These are phyloP conservation scores for Sphaerodactylus townsendi DNA, from an alignment of 2,113 vertebrate genomes.

Conservation along the genomic window DNA sequence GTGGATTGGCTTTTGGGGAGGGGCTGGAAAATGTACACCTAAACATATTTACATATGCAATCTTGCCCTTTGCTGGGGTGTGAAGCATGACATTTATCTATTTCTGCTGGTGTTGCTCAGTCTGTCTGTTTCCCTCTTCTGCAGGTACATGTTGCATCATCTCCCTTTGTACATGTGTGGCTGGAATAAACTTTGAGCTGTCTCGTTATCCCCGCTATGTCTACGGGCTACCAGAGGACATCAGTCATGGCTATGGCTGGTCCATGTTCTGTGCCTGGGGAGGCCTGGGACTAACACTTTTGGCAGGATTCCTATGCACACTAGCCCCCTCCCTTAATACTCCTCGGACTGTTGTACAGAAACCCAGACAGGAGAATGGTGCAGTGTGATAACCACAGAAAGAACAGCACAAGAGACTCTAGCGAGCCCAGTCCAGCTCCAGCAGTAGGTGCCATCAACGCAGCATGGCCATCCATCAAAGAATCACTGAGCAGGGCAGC, in stretches of 20 bases:
- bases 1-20: background rate
- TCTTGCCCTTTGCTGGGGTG: background rate
- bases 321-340: constrained; percentile 89
- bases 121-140: constrained; percentile 20
- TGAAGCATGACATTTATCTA: background rate
- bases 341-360: constrained; percentile 83
- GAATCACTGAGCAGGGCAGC: constrained; percentile 10
- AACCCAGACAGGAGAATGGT: constrained; percentile 91
- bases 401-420: constrained; percentile 21
- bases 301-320: constrained; percentile 93
- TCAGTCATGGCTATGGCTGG: constrained; percentile 96
- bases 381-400: constrained; percentile 80
- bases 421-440: constrained; percentile 50
- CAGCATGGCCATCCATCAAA: constrained; percentile 20
- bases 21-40: background rate
- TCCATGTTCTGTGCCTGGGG: constrained; percentile 98
- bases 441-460: constrained; percentile 53
- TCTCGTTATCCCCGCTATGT: constrained; percentile 91
- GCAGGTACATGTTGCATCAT: constrained; percentile 94
- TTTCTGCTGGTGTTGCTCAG: background rate
- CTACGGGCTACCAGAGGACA: constrained; percentile 92
- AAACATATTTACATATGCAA: background rate
- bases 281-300: constrained; percentile 89
- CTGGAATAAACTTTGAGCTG: constrained; percentile 94
- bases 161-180: constrained; percentile 92